phyloP scores from a whole-genome alignment of 1,140 invertebrate species.

The Drosophila ohnishii region DNA sequence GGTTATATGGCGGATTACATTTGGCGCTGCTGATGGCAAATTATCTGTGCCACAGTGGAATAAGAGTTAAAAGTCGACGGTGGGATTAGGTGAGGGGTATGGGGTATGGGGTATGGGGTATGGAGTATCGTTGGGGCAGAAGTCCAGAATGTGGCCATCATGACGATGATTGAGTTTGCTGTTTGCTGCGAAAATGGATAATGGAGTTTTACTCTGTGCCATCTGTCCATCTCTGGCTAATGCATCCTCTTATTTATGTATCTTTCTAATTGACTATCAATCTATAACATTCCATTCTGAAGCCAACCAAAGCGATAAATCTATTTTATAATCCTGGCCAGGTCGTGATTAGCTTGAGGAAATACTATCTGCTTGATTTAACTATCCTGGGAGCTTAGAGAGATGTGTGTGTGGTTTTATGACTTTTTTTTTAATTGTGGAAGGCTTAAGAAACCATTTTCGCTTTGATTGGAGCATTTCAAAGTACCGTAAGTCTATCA shows the following conservation, averaged over 20 bases:
- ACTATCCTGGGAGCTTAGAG: not conserved
- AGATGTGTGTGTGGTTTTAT: too few relatives aligned
- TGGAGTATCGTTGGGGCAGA: constrained; percentile 2
- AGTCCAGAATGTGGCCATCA: constrained; percentile 42
- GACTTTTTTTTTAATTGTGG: not conserved
- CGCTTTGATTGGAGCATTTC: not conserved
- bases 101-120: not conserved
- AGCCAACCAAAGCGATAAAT: constrained; percentile 19
- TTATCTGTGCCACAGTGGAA: constrained; percentile 62
- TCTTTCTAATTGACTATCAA: constrained; percentile 45
- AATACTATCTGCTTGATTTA: not conserved
- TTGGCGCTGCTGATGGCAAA: constrained; percentile 76
- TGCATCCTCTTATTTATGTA: constrained; percentile 45
- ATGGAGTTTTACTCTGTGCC: constrained; percentile 27
- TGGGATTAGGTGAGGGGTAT: not conserved
- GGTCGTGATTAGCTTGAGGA: not conserved
- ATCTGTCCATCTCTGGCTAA: constrained; percentile 39
- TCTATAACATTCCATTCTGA: constrained; percentile 19
- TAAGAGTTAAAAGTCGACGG: constrained; percentile 19
- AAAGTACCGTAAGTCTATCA: too few relatives aligned
- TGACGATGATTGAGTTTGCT: constrained; percentile 49
- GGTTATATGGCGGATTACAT: constrained; percentile 79
- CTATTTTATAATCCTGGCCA: constrained; percentile 24
- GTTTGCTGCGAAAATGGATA: constrained; percentile 28
- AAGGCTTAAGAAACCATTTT: not conserved